phyloP scores from a whole-genome alignment of 2,113 vertebrate species.

The Spermophilus dauricus region DNA sequence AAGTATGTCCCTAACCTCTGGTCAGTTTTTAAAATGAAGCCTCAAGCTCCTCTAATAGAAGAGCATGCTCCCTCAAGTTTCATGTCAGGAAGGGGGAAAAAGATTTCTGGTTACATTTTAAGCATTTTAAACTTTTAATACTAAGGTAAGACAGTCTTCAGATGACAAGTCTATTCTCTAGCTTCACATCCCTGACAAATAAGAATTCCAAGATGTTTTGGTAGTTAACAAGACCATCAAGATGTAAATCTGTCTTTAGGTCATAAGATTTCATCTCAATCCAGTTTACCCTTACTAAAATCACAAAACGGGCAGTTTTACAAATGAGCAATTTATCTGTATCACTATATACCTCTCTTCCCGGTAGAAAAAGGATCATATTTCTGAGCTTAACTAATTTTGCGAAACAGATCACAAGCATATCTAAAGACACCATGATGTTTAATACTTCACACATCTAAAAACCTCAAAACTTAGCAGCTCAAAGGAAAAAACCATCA shows the following conservation, averaged over 20 bases:
- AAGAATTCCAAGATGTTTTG: background rate
- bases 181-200: background rate
- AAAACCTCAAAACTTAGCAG: constrained; percentile 51
- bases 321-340: background rate
- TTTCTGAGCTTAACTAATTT: background rate
- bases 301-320: constrained; percentile 4
- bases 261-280: constrained; percentile 60
- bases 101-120: background rate
- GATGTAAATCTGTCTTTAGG: background rate
- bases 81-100: background rate
- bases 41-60: background rate
- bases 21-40: constrained; percentile 49
- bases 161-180: background rate
- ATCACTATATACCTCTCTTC: background rate
- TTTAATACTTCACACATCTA: constrained; percentile 7
- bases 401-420: background rate
- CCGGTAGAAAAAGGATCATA: background rate
- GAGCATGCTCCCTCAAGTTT: background rate
- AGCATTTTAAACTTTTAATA: constrained; percentile 42
- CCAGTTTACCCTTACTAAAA: constrained; percentile 27
- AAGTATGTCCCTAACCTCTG: background rate
- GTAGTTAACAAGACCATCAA: background rate
- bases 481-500: background rate
- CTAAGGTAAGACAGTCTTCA: background rate
- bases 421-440: background rate